These are phyloP conservation scores for Tanypteryx hageni DNA, from an alignment of 2,888 invertebrate species.

Conservation along the genomic window DNA sequence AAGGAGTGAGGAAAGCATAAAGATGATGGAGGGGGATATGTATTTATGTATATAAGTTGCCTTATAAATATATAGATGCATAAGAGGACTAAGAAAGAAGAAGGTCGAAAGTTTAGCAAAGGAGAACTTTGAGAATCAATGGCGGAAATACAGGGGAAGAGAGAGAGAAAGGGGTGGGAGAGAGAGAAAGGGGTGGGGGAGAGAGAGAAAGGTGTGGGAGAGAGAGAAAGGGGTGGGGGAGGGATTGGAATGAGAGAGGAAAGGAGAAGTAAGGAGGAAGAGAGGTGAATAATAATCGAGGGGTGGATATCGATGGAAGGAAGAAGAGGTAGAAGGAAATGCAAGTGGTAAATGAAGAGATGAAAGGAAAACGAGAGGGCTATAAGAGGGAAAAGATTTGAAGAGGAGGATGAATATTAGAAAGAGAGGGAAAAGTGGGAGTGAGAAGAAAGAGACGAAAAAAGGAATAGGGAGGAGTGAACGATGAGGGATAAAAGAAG, in stretches of 20 bases:
- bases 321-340: not conserved
- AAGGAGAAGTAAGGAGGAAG: not conserved
- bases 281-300: not conserved
- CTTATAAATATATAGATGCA: not conserved
- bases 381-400: not conserved
- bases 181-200: not conserved
- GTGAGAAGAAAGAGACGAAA: not conserved
- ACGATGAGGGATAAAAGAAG: not conserved
- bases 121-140: slow-evolving; percentile 8
- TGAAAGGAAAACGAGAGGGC: not conserved
- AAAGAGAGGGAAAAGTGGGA: not conserved
- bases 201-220: not conserved
- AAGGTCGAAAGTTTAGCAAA: not conserved
- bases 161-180: not conserved
- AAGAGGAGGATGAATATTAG: not conserved
- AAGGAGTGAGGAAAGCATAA: not conserved
- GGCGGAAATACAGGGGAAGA: slow-evolving; percentile 8
- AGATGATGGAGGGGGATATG: not conserved
- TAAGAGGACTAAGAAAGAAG: not conserved
- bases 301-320: not conserved
- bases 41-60: not conserved
- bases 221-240: not conserved
- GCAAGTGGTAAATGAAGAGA: not conserved
- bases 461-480: too few relatives aligned
- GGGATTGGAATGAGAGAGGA: not conserved